Evolutionary conservation across 2,113 vertebrate species (phyloP).

Genomic region (Poecile atricapillus): DNA sequence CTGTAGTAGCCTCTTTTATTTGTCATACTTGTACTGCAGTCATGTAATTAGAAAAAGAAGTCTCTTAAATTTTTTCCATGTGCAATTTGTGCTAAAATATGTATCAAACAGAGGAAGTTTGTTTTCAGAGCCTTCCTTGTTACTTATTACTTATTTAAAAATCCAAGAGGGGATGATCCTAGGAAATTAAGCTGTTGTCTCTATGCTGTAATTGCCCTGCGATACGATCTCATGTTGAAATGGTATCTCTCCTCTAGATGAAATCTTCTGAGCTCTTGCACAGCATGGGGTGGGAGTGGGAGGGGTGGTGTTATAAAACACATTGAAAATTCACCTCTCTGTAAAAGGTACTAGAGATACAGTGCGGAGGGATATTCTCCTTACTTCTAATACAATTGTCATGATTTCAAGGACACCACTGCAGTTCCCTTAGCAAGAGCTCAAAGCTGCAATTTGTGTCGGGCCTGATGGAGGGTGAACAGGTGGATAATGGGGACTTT

Average conservation of each 20-base stretch:
- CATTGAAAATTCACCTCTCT: background rate
- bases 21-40: background rate
- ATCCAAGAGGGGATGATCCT: background rate
- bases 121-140: background rate
- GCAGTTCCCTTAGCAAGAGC: background rate
- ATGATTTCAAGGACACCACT: background rate
- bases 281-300: background rate
- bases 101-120: background rate
- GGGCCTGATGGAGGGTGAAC: background rate
- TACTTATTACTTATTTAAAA: background rate
- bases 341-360: background rate
- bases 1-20: background rate
- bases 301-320: background rate
- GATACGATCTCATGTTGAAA: constrained; percentile 8
- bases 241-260: background rate
- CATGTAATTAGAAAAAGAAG: background rate
- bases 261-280: background rate
- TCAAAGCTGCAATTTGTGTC: background rate
- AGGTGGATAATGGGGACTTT: background rate
- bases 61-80: background rate
- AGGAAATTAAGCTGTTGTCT: constrained; percentile 4
- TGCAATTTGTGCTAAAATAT: background rate
- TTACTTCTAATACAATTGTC: background rate
- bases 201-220: background rate
- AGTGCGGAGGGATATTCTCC: background rate